Evolutionary conservation across 2,888 invertebrate species (phyloP), one percentile per base, ranked within the genome.

Genomic region (Scaptomyza tumidula): DNA sequence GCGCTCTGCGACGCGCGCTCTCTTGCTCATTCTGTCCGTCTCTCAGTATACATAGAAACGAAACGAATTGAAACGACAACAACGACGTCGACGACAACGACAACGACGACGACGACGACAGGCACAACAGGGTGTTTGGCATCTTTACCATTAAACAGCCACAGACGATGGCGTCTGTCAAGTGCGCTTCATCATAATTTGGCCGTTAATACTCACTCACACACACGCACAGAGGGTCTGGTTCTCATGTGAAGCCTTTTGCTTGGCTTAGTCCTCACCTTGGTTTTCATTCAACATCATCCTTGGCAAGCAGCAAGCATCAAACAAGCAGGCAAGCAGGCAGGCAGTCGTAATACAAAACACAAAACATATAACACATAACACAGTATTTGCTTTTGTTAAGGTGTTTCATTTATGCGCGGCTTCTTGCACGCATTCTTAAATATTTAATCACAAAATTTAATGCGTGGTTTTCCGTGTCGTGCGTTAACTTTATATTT

Each of bases 101-200:
- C 13, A 9, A 48, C 52, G 54, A 52, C 55, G 60, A 60, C 58
- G 58, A 60, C 14, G 44, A 44, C 54, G 29, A 39, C 39, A 52
- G 52, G 58, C 50, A 54, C 29, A 14, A 88, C 83, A 86, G 88
- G 83, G 83, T 83, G 80, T 52, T 68, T 45, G 43, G 19, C 7
- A 43, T 16, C 19, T 44, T 35, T 19, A 33, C 7, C 50, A 41
- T 66, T 80, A 73, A 73, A 64, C 66, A 66, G 81, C 82, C 66
- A 55, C 78, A 69, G 75, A 78, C 63, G 59, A 59, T 48, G 61
- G 67, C 63, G 78, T 71, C 65, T 77, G 86, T 83, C 85, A 86
- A 84, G 87, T 73, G 62, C 57, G 84, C 71, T 86, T 67, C 87
- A 84, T 88, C 85, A 84, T 84, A 86, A 86, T 88, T 84, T 77